Conservation (phyloP, 2,888 invertebrate species). For the Phorcus lineatus region DNA sequence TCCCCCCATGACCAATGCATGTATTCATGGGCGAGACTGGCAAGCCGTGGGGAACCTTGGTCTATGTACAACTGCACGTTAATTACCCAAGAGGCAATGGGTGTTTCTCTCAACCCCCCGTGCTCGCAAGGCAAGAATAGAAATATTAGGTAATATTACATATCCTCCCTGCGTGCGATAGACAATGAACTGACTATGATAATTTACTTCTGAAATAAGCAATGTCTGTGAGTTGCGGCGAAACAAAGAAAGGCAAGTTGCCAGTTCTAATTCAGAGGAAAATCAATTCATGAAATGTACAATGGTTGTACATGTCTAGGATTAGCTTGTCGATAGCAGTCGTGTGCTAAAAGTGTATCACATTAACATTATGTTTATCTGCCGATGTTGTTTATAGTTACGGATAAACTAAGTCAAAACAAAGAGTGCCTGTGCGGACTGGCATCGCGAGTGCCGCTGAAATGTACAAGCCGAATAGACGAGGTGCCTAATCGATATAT, state of each 20-base stretch:
- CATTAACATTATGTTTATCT: constrained; percentile 4
- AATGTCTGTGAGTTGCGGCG: not conserved
- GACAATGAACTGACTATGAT: not conserved
- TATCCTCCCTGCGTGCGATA: not conserved
- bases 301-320: not conserved
- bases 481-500: not conserved
- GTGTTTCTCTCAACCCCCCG: not conserved
- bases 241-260: not conserved
- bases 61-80: constrained; percentile 14
- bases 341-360: constrained; percentile 4
- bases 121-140: not conserved
- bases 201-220: not conserved
- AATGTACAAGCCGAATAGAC: not conserved
- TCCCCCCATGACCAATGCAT: constrained; percentile 8
- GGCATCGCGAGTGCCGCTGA: not conserved
- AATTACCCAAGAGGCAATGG: not conserved
- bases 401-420: constrained; percentile 11
- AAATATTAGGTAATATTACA: constrained; percentile 12
- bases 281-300: not conserved
- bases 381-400: constrained; percentile 21
- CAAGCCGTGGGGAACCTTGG: not conserved
- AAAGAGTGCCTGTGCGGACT: constrained; percentile 8
- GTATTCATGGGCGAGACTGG: not conserved
- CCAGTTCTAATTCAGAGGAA: too few relatives aligned
- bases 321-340: not conserved